A percentile compares a stretch with the other conserved stretches of the same genome.
Evolutionary conservation across 1,140 invertebrate species (phyloP).

Genomic region (Zaprionus kolodkinae): DNA sequence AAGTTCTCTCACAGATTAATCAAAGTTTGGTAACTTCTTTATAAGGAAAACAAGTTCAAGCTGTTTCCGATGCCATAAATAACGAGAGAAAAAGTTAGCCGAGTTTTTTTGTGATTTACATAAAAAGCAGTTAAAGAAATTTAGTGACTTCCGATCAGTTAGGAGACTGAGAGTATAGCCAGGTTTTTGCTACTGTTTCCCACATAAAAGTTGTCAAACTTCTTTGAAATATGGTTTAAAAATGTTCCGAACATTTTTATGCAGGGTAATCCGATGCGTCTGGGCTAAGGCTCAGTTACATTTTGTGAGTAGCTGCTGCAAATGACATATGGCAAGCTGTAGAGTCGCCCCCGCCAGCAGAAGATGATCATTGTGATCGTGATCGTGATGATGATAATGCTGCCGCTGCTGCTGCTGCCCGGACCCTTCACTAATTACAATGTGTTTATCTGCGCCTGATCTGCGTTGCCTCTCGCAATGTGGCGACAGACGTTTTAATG

Average conservation of each 20-base stretch:
- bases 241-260: conserved; percentile 26
- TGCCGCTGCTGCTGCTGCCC: conserved; percentile 12
- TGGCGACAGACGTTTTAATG: conserved; percentile 67
- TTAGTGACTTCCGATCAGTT: not conserved
- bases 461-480: conserved; percentile 50
- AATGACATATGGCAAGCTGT: conserved; percentile 65
- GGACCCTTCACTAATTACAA: conserved; percentile 67
- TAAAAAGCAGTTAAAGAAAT: not conserved
- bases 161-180: not conserved
- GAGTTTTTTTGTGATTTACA: not conserved
- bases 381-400: conserved; percentile 13
- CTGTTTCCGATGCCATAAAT: not conserved
- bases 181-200: not conserved
- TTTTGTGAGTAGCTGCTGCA: conserved; percentile 1
- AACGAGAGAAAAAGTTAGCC: not conserved
- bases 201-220: not conserved
- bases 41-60: not conserved
- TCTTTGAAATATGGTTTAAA: conserved; percentile 18
- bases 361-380: not conserved
- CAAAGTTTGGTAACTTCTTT: not conserved
- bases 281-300: conserved; percentile 64
- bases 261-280: conserved; percentile 59
- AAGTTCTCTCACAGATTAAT: not conserved
- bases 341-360: conserved; percentile 13
- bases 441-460: conserved; percentile 63